phyloP scores from a whole-genome alignment of 2,797 vertebrate genomes.

The Peromyscus nudipes region DNA sequence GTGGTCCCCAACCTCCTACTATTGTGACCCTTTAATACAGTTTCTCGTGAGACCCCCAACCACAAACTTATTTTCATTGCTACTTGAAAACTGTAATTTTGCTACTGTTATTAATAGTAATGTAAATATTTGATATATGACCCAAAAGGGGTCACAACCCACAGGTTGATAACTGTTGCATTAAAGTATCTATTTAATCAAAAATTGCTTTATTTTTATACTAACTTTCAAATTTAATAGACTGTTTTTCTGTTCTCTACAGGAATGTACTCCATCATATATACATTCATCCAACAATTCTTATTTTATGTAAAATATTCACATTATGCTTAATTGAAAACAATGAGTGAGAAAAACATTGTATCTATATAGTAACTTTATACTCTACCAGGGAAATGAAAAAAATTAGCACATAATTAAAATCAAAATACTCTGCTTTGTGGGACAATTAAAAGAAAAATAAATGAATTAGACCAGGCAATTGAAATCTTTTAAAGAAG shows the following conservation, averaged over 20 bases:
- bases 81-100: background rate
- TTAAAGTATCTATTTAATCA: background rate
- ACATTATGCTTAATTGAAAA: background rate
- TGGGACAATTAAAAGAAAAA: background rate
- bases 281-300: background rate
- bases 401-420: background rate
- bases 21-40: background rate
- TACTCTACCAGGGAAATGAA: background rate
- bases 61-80: background rate
- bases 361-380: background rate
- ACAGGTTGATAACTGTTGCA: background rate
- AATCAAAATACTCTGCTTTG: background rate
- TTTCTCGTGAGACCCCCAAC: background rate
- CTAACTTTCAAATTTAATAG: background rate
- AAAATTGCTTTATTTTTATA: background rate
- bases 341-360: background rate
- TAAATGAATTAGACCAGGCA: background rate
- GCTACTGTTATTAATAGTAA: background rate
- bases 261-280: background rate
- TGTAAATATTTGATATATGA: background rate
- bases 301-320: background rate
- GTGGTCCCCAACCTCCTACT: background rate
- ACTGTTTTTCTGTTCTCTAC: background rate
- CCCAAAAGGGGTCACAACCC: background rate
- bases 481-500: background rate